phyloP scores from a whole-genome alignment of 2,888 invertebrate species.

The Timema cristinae region DNA sequence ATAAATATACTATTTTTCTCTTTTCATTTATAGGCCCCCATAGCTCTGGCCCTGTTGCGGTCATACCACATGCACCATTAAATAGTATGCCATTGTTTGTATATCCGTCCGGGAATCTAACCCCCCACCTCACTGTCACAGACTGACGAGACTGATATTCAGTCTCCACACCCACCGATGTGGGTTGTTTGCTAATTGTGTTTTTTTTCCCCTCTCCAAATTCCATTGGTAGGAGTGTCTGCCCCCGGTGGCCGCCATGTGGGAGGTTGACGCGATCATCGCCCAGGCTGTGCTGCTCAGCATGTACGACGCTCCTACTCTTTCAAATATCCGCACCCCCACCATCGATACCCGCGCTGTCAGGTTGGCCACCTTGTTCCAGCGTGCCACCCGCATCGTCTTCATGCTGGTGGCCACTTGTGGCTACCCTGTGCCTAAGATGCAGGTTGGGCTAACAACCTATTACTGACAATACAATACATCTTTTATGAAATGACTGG shows the following conservation, averaged over 20 bases:
- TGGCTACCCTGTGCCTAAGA: slow-evolving; percentile 16
- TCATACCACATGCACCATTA: not conserved
- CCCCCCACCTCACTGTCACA: too few relatives aligned
- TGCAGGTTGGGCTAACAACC: slow-evolving; percentile 7
- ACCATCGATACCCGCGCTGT: slow-evolving; percentile 14
- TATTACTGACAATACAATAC: too few relatives aligned
- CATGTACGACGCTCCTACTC: not conserved
- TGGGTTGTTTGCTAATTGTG: not conserved
- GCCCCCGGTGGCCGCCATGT: not conserved
- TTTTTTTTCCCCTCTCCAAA: too few relatives aligned
- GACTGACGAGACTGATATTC: too few relatives aligned
- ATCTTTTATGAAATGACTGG: too few relatives aligned
- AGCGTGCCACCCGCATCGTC: slow-evolving; percentile 10
- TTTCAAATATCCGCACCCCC: slow-evolving; percentile 7
- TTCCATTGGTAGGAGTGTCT: slow-evolving; percentile 9
- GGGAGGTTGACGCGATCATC: slow-evolving; percentile 19
- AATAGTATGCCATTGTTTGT: not conserved
- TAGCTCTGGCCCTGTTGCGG: too few relatives aligned
- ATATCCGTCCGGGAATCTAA: too few relatives aligned
- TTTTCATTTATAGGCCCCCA: too few relatives aligned
- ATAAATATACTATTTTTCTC: too few relatives aligned
- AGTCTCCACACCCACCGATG: not conserved
- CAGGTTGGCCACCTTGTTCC: slow-evolving; percentile 17
- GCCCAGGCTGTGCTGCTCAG: slow-evolving; percentile 13
- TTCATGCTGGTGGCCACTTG: slow-evolving; percentile 13